phyloP scores from a whole-genome alignment of 2,797 vertebrate genomes.

The Crenichthys baileyi region DNA sequence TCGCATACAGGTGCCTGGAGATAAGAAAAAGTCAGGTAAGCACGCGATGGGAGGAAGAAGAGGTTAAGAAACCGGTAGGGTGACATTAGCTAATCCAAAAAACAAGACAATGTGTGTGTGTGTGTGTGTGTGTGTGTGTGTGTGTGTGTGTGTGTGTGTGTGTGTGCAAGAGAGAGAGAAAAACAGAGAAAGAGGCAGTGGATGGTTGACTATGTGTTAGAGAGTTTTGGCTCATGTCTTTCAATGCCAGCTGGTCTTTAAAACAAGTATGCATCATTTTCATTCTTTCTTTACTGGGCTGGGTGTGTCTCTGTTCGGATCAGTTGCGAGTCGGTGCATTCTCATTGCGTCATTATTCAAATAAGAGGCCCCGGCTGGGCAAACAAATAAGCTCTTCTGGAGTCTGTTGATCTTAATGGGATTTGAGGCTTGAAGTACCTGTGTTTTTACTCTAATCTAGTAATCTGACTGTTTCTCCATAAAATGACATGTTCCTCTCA shows the following conservation, averaged over 20 bases:
- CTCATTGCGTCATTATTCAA: conserved; percentile 16
- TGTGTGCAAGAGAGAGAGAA: background rate
- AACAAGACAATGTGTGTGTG: background rate
- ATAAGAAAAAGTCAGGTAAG: conserved; percentile 29
- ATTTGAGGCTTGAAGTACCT: background rate
- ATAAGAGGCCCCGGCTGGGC: conserved; percentile 2
- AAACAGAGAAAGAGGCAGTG: background rate
- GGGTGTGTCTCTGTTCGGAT: background rate
- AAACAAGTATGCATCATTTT: background rate
- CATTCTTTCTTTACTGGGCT: background rate
- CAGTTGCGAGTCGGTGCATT: background rate
- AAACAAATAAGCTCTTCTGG: conserved; percentile 6
- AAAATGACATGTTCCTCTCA: background rate
- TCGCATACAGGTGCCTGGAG: conserved; percentile 8
- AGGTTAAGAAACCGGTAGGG: conserved; percentile 51
- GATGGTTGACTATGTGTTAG: conserved; percentile 9
- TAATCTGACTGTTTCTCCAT: background rate
- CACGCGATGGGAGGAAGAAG: conserved; percentile 13
- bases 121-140: background rate
- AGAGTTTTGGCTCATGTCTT: conserved; percentile 30
- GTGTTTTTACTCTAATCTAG: background rate
- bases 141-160: background rate
- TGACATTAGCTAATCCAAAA: conserved; percentile 18
- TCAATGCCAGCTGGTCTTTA: conserved; percentile 25
- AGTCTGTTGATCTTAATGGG: background rate